Conservation (phyloP, 92 coral and sea anemone genomes). For the Phymanthus crucifer region DNA sequence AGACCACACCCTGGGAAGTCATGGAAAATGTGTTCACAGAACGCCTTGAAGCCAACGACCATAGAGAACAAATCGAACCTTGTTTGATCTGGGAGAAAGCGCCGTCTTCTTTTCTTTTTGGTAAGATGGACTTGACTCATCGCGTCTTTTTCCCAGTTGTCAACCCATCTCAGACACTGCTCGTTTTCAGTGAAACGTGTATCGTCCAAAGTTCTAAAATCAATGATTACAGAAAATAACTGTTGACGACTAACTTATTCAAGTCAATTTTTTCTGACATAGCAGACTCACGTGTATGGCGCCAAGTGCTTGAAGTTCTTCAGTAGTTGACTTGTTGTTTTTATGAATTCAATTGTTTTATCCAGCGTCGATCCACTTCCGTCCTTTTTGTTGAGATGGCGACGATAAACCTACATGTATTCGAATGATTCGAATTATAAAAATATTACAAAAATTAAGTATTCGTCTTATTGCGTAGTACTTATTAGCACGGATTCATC, state of each 20-base stretch:
- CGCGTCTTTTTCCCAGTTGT: neutral
- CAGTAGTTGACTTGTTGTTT: too few species aligned
- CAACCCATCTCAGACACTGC: neutral
- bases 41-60: neutral
- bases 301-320: too few species aligned
- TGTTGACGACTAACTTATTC: neutral
- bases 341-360: too few species aligned
- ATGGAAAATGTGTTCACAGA: slow-evolving; percentile 11
- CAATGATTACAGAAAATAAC: too few species aligned
- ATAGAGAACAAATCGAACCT: slow-evolving; percentile 7
- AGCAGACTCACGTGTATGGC: too few species aligned
- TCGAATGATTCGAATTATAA: too few species aligned
- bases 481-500: too few species aligned
- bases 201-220: neutral
- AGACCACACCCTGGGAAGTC: slow-evolving; percentile 33
- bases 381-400: too few species aligned
- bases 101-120: neutral
- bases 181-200: neutral
- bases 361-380: too few species aligned
- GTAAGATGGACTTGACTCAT: neutral
- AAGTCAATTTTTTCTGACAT: neutral
- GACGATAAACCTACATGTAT: too few species aligned
- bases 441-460: too few species aligned
- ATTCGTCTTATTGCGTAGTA: too few species aligned
- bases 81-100: neutral